A percentile compares a stretch with the other conserved stretches of the same genome.
phyloP scores from a whole-genome alignment of 2,888 invertebrate species.

The Linnaemya tessellans region DNA sequence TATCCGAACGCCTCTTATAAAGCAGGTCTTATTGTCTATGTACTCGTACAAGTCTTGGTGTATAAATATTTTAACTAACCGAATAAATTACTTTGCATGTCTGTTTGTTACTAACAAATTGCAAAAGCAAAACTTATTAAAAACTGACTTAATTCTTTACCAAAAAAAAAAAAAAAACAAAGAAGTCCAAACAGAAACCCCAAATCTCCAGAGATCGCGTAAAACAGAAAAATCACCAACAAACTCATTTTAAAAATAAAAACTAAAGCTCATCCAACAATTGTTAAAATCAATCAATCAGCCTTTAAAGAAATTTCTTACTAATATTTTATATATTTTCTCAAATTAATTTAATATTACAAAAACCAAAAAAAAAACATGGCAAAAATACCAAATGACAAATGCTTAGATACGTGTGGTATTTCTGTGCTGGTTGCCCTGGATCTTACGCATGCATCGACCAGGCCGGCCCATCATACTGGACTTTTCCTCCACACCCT shows the following conservation, averaged over 20 bases:
- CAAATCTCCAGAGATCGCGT: not conserved
- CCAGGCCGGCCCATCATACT: constrained; percentile 85
- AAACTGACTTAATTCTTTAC: constrained; percentile 5
- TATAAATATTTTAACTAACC: constrained; percentile 28
- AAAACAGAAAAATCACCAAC: constrained; percentile 10
- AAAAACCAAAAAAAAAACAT: constrained; percentile 23
- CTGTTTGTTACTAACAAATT: constrained; percentile 32
- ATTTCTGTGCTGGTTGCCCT: constrained; percentile 98
- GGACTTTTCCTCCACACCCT: constrained; percentile 84
- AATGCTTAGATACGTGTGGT: constrained; percentile 90
- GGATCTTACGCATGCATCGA: constrained; percentile 96
- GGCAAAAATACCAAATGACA: constrained; percentile 1
- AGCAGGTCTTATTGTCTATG: not conserved
- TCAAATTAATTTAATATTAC: constrained; percentile 35
- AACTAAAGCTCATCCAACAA: constrained; percentile 22
- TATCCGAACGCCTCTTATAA: constrained; percentile 54
- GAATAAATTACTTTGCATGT: constrained; percentile 16
- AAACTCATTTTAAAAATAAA: constrained; percentile 36
- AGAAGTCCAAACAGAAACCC: not conserved
- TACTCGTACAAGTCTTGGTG: not conserved
- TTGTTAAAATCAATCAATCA: not conserved
- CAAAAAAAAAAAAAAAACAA: too few relatives aligned
- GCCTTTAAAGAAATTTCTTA: constrained; percentile 6
- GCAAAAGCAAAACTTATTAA: not conserved
- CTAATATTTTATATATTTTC: constrained; percentile 60